Percentiles rank a stretch among this genome's conserved stretches.
Conservation (phyloP, 2,797 vertebrate species). For the Phataginus tetradactyla region DNA sequence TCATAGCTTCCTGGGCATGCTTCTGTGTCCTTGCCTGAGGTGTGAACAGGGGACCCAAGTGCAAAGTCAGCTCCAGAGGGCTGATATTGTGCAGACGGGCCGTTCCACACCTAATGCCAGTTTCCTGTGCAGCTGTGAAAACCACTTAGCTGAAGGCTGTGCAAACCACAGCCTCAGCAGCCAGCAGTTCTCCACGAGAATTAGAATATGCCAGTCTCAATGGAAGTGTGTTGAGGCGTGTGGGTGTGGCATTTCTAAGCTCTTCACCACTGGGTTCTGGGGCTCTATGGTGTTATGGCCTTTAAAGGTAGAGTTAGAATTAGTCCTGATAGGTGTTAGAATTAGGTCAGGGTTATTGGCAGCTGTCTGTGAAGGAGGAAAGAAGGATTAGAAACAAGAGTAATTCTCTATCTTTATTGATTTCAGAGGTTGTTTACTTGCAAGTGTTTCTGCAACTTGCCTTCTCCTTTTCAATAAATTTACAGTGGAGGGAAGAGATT, state of each 20-base stretch:
- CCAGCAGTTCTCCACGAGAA: rapidly evolving
- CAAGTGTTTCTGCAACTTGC: conserved; percentile 54
- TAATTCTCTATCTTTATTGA: conserved; percentile 74
- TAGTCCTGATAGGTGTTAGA: conserved; percentile 50
- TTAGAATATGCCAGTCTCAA: background rate
- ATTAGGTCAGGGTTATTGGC: conserved; percentile 60
- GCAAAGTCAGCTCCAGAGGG: background rate
- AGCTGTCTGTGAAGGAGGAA: conserved; percentile 61
- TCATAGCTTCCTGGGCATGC: background rate
- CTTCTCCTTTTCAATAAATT: background rate
- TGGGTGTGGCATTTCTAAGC: background rate
- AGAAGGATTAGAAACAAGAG: conserved; percentile 64
- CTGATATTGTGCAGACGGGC: background rate
- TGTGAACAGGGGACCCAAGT: background rate
- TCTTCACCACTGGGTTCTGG: background rate
- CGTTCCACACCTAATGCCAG: background rate
- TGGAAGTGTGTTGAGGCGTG: background rate
- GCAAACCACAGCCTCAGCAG: background rate
- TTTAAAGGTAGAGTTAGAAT: background rate
- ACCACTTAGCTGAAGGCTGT: background rate
- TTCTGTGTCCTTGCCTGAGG: background rate
- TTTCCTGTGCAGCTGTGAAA: background rate
- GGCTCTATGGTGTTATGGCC: rapidly evolving
- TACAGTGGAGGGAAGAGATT: conserved; percentile 48
- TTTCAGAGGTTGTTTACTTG: conserved; percentile 65